Percentiles rank a stretch among this genome's conserved stretches.
phyloP scores from a whole-genome alignment of 2,888 invertebrate species.

The Drosophila meridiana region DNA sequence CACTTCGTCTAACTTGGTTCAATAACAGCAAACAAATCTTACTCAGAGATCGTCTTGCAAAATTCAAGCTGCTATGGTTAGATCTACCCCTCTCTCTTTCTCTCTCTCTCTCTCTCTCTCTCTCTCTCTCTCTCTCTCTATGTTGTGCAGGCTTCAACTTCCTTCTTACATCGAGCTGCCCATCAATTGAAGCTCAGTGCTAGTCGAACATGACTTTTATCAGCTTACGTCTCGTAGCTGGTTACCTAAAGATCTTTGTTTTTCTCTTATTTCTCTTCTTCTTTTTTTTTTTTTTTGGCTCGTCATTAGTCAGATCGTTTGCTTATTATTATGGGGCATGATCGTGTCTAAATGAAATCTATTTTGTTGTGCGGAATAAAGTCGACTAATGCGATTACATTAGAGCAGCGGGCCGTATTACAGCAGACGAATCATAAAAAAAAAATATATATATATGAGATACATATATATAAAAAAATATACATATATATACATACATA shows the following conservation, averaged over 20 bases:
- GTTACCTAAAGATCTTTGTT: constrained; percentile 31
- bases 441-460: too few relatives aligned
- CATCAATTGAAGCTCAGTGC: constrained; percentile 14
- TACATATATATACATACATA: too few relatives aligned
- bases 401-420: constrained; percentile 61
- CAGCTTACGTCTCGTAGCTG: constrained; percentile 69
- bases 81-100: background rate
- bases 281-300: constrained; percentile 39
- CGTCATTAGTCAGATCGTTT: constrained; percentile 72
- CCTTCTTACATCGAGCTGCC: constrained; percentile 25
- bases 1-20: constrained; percentile 5
- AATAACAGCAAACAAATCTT: constrained; percentile 6
- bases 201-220: constrained; percentile 62
- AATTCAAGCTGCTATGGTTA: constrained; percentile 12
- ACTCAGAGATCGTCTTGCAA: constrained; percentile 2
- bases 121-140: background rate
- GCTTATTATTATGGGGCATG: constrained; percentile 72
- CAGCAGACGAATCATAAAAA: constrained; percentile 64
- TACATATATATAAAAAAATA: too few relatives aligned
- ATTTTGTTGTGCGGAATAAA: constrained; percentile 67
- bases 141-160: constrained; percentile 16
- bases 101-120: background rate
- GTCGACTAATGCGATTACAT: constrained; percentile 79
- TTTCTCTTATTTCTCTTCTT: background rate
- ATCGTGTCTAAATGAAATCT: constrained; percentile 80